phyloP scores from a whole-genome alignment of 1,140 invertebrate species.

The Drosophila nannoptera region DNA sequence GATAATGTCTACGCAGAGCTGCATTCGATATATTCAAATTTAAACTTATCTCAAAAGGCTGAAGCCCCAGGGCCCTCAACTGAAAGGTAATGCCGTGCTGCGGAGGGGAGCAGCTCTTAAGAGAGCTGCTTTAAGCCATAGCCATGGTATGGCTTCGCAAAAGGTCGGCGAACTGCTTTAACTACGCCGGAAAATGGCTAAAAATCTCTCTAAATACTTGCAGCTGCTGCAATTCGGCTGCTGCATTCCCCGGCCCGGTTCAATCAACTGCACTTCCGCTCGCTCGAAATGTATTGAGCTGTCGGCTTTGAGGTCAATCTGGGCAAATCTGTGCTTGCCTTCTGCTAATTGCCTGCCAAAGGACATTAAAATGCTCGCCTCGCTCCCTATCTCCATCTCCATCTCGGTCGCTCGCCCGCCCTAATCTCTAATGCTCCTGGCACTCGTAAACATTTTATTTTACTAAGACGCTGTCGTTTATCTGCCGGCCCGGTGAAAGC shows the following conservation, averaged over 20 bases:
- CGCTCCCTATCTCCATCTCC: too few species aligned
- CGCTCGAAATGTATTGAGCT: background rate
- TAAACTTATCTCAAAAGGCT: background rate
- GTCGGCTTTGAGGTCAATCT: background rate
- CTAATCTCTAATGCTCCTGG: constrained; percentile 55
- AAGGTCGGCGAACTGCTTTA: too few species aligned
- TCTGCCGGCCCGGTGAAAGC: constrained; percentile 7
- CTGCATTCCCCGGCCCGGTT: too few species aligned
- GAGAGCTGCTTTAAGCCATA: too few species aligned
- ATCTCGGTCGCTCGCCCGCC: background rate
- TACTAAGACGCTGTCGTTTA: constrained; percentile 38
- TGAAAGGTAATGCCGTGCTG: too few species aligned
- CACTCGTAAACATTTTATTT: constrained; percentile 56
- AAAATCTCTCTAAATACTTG: too few species aligned
- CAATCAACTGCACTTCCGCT: too few species aligned
- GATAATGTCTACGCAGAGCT: background rate
- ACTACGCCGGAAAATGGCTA: too few species aligned
- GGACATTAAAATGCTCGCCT: constrained; percentile 30
- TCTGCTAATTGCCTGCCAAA: constrained; percentile 35
- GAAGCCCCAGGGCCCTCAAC: background rate
- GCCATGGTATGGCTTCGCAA: too few species aligned
- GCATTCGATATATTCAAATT: background rate
- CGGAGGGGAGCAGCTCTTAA: too few species aligned
- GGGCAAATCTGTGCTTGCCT: constrained; percentile 6
- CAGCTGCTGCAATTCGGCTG: too few species aligned